A percentile compares a stretch with the other conserved stretches of the same genome.
phyloP scores from a whole-genome alignment of 2,888 invertebrate genomes.

The Thalpophila matura region DNA sequence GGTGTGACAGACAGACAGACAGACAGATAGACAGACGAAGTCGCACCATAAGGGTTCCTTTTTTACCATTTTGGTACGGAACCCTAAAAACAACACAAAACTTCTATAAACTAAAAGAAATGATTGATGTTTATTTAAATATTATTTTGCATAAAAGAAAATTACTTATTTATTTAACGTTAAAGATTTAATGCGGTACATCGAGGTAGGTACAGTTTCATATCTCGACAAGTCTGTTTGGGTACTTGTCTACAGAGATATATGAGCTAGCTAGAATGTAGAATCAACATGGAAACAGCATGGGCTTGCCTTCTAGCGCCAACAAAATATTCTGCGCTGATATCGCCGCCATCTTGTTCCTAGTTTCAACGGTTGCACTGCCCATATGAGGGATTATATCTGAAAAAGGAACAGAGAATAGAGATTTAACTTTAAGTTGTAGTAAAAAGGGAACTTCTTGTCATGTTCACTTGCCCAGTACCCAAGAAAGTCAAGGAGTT shows the following conservation, averaged over 20 bases:
- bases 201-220: not conserved
- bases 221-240: slow-evolving; percentile 2
- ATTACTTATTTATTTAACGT: not conserved
- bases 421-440: not conserved
- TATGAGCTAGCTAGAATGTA: not conserved
- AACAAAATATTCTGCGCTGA: slow-evolving; percentile 95
- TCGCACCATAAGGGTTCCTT: too few species aligned
- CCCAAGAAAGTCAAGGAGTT: too few species aligned
- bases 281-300: slow-evolving; percentile 71
- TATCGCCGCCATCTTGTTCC: slow-evolving; percentile 94
- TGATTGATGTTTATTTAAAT: too few species aligned
- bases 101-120: too few species aligned
- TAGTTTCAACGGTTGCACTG: slow-evolving; percentile 94
- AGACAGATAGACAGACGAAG: too few species aligned
- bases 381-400: slow-evolving; percentile 96
- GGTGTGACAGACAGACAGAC: too few species aligned
- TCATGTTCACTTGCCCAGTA: too few species aligned
- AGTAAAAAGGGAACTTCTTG: too few species aligned
- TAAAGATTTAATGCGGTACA: slow-evolving; percentile 15
- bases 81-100: too few species aligned
- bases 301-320: slow-evolving; percentile 92
- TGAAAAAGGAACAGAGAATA: slow-evolving; percentile 78
- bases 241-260: not conserved
- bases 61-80: too few species aligned
- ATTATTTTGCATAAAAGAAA: too few species aligned